Conservation (phyloP, 23 tunicate genomes). For the Styela clava region DNA sequence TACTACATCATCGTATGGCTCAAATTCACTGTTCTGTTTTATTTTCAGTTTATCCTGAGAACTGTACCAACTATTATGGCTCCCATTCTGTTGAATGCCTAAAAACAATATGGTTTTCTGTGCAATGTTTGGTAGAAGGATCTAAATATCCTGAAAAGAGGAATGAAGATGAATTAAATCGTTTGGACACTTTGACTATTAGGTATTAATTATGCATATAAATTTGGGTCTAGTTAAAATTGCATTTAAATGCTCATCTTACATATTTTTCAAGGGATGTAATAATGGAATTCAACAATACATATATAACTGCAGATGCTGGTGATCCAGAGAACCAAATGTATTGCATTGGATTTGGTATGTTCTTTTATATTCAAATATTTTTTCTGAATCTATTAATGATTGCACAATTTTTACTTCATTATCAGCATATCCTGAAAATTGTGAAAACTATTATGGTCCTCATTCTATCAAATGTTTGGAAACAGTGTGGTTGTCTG, state of each 20-base stretch:
- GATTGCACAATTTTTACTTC: background rate
- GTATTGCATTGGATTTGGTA: constrained; percentile 34
- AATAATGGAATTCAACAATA: background rate
- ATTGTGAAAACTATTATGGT: constrained; percentile 14
- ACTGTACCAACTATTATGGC: constrained; percentile 25
- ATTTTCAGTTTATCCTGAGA: constrained; percentile 21
- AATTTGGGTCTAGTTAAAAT: background rate
- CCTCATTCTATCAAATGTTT: constrained; percentile 17
- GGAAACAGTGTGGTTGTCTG: constrained; percentile 18
- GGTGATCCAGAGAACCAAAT: constrained; percentile 1
- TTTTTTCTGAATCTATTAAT: background rate
- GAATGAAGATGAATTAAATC: background rate
- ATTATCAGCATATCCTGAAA: constrained; percentile 1
- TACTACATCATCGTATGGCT: background rate
- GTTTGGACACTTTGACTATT: constrained; percentile 2
- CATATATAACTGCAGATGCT: constrained; percentile 13
- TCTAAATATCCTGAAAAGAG: constrained; percentile 13
- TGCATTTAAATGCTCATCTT: background rate
- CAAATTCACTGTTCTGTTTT: background rate
- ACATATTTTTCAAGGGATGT: constrained; percentile 4
- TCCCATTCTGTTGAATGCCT: constrained; percentile 12
- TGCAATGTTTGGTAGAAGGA: constrained; percentile 7
- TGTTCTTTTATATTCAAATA: background rate
- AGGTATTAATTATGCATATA: background rate
- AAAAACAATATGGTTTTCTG: constrained; percentile 13